Conservation (phyloP, 2,888 invertebrate genomes). For the Scaeva pyrastri region DNA sequence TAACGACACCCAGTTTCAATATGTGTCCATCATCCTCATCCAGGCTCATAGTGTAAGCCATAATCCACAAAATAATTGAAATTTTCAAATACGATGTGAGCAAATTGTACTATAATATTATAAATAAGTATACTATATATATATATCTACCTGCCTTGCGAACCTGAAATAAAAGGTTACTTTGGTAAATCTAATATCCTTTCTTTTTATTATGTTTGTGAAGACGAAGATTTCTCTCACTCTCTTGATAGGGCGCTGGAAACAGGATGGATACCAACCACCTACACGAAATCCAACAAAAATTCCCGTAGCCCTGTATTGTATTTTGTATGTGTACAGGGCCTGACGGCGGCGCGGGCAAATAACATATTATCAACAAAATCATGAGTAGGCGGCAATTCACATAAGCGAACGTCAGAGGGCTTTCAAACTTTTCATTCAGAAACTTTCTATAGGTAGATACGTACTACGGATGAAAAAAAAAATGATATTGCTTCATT, state of each 20-base stretch:
- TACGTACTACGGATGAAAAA: constrained; percentile 13
- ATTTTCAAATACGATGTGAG: background rate
- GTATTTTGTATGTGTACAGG: background rate
- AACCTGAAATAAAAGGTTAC: background rate
- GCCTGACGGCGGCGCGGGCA: background rate
- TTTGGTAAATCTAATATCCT: constrained; percentile 5
- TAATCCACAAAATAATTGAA: constrained; percentile 9
- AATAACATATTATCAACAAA: constrained; percentile 3
- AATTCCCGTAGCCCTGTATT: background rate
- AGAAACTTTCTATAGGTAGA: constrained; percentile 36
- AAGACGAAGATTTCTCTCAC: background rate
- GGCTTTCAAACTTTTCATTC: constrained; percentile 60
- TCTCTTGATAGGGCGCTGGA: background rate
- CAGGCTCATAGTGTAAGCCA: background rate
- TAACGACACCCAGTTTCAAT: background rate
- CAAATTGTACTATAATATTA: background rate
- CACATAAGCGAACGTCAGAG: constrained; percentile 37
- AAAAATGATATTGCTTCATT: constrained; percentile 25
- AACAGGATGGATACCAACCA: background rate
- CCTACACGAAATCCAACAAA: background rate
- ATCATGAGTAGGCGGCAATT: constrained; percentile 44
- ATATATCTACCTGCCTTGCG: background rate
- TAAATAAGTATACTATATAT: background rate
- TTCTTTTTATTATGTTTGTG: constrained; percentile 3
- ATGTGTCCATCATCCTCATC: background rate